A percentile compares a stretch with the other conserved stretches of the same genome.
These are phyloP conservation scores for Pheosia tremula DNA, from an alignment of 2,888 invertebrate species.

Conservation along the genomic window DNA sequence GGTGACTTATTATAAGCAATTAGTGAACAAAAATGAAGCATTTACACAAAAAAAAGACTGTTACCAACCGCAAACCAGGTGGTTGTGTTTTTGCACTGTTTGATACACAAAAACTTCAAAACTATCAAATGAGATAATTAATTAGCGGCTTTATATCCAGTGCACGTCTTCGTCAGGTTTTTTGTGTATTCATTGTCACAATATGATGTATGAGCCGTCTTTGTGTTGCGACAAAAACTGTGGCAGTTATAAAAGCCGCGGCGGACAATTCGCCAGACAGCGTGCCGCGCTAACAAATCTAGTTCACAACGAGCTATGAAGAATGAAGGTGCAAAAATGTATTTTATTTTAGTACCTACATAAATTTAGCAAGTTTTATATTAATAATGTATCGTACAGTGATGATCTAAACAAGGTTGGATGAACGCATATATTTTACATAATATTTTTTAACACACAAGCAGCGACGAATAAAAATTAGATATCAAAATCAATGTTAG, in stretches of 20 bases:
- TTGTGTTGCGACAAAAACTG: slow-evolving; percentile 59
- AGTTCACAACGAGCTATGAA: slow-evolving; percentile 57
- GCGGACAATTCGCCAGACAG: slow-evolving; percentile 63
- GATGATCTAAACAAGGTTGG: too few relatives aligned
- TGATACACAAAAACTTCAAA: slow-evolving; percentile 21
- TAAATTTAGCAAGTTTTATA: background rate
- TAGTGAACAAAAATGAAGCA: slow-evolving; percentile 32
- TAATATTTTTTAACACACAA: too few relatives aligned
- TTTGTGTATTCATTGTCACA: slow-evolving; percentile 27
- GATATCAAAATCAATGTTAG: background rate
- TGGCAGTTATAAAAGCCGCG: slow-evolving; percentile 46
- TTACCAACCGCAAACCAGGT: slow-evolving; percentile 29
- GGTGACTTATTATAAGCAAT: slow-evolving; percentile 30
- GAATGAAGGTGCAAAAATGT: background rate
- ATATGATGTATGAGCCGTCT: slow-evolving; percentile 33
- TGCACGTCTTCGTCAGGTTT: slow-evolving; percentile 29
- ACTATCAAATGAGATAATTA: slow-evolving; percentile 39
- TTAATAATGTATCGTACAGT: background rate
- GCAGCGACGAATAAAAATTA: background rate
- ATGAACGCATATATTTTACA: too few relatives aligned
- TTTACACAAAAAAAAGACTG: slow-evolving; percentile 26
- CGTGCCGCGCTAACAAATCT: slow-evolving; percentile 70
- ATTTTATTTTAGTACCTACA: background rate
- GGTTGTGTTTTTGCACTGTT: slow-evolving; percentile 26
- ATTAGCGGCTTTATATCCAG: slow-evolving; percentile 46